Evolutionary conservation across 1,140 invertebrate genomes (phyloP), one percentile per base, ranked within the genome.

Genomic region (Eubasilissa regina): DNA sequence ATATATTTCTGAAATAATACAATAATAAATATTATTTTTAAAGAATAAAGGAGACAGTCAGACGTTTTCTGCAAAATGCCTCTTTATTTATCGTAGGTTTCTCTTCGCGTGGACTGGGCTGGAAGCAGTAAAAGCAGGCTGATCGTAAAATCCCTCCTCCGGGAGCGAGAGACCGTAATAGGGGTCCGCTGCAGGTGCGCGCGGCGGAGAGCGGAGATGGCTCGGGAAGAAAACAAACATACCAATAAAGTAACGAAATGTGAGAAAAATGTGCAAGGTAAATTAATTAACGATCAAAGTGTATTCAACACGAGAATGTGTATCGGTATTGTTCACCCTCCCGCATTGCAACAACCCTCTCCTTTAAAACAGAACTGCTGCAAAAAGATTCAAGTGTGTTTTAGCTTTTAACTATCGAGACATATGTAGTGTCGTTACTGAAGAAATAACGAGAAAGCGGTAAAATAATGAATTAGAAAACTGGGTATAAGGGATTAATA

Each of bases 91-190:
- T 11, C 45, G 47, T 8, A 21, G 19, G 47, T 70, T 48, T 70
- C 25, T 45, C 47, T 19, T n/a, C 17, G 47, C 13, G 66, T 19
- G 47, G 17, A 17, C 13, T 11, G 45, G 66, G 62, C 43, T 66
- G 10, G 35, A 51, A 70, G 47, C 66, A 70, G 66, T 70, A 70
- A 70, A 70, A 70, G 17, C 13, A 51, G 66, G 66, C 25, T 45
- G 47, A 21, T 25, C 66, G 35, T 70, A 70, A 70, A 70, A 70
- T 53, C 17, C 47, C 66, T 70, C 66, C 66, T 70, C 35, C 66
- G 66, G 66, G 66, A 70, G 45, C 66, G 45, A 13, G 45, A 13
- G 44, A 15, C 66, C 45, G 66, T 51, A 17, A 51, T 25, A 19
- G 11, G 17, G 43, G n/a, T 66, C 43, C 17, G 13, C 45, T 70